A percentile compares a stretch with the other conserved stretches of the same genome.
phyloP scores from a whole-genome alignment of 2,888 invertebrate genomes.

The Troilus luridus region DNA sequence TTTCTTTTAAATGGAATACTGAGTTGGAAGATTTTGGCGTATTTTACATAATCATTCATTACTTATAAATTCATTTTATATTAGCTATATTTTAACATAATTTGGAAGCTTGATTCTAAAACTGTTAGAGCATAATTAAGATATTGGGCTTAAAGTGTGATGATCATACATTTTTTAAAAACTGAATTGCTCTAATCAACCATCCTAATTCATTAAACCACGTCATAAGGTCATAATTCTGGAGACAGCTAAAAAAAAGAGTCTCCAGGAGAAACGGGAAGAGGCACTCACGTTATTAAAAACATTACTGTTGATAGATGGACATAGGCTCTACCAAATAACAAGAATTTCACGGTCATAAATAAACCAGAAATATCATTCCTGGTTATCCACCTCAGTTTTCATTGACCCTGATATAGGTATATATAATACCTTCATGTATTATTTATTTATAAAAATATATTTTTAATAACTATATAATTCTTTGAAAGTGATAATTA shows the following conservation, averaged over 20 bases:
- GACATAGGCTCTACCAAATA: neutral
- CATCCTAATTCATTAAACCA: neutral
- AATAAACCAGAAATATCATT: neutral
- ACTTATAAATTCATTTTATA: too few relatives aligned
- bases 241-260: neutral
- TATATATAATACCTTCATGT: too few relatives aligned
- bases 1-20: too few relatives aligned
- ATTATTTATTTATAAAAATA: too few relatives aligned
- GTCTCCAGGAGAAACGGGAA: neutral
- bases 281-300: neutral
- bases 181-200: neutral
- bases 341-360: neutral
- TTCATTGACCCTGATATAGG: neutral
- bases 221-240: neutral
- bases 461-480: too few relatives aligned
- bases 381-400: neutral
- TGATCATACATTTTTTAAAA: neutral
- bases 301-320: slow-evolving; percentile 25
- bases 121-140: neutral
- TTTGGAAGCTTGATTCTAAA: too few relatives aligned
- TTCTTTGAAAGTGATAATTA: too few relatives aligned
- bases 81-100: too few relatives aligned
- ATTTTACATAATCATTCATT: too few relatives aligned
- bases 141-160: neutral
- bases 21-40: too few relatives aligned